These are phyloP conservation scores for Hycleus phaleratus DNA, from an alignment of 1,140 invertebrate species.

Conservation along the genomic window DNA sequence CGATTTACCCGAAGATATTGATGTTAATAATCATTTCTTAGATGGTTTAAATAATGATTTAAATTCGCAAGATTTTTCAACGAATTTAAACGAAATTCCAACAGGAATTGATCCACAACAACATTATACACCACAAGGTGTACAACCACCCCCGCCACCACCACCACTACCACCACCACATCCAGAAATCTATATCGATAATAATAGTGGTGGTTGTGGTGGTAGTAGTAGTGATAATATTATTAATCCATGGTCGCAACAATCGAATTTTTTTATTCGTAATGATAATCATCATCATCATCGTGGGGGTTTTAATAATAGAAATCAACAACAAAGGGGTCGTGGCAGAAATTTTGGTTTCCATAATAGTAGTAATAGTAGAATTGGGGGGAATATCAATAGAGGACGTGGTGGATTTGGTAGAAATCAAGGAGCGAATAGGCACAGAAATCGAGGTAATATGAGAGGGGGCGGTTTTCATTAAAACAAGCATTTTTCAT, in stretches of 20 bases:
- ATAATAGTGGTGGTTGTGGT: background rate
- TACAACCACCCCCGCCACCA: background rate
- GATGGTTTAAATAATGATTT: constrained; percentile 26
- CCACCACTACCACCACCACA: background rate
- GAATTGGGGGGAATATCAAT: background rate
- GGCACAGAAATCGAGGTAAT: too few relatives aligned
- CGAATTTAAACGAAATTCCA: background rate
- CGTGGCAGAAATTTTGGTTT: background rate
- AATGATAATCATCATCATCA: background rate
- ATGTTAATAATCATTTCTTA: constrained; percentile 23
- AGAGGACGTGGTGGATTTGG: constrained; percentile 1
- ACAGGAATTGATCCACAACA: background rate
- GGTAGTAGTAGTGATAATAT: background rate
- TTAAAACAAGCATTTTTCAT: too few relatives aligned
- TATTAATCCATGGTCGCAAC: background rate
- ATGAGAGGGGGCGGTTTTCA: too few relatives aligned
- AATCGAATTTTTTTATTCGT: background rate
- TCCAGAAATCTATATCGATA: background rate
- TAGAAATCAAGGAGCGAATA: background rate
- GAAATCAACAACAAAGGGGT: background rate
- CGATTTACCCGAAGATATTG: constrained; percentile 31
- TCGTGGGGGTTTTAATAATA: background rate
- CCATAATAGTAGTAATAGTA: background rate
- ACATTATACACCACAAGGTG: background rate
- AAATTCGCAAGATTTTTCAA: constrained; percentile 13